Conservation (phyloP, 1,140 invertebrate genomes). For the Zaprionus gabonicus region DNA sequence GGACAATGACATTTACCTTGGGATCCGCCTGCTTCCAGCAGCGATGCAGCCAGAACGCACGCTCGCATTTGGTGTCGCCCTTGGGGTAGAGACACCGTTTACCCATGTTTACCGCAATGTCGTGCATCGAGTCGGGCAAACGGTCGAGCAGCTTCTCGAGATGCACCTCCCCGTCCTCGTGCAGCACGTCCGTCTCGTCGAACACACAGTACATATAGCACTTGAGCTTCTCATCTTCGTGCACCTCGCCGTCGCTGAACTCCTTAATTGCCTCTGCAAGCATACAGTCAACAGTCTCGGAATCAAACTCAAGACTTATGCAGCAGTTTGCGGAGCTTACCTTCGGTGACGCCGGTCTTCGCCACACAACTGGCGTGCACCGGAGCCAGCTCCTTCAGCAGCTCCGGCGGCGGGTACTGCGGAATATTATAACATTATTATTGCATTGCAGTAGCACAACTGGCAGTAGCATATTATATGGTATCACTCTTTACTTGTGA, state of each 20-base stretch:
- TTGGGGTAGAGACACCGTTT: conserved; percentile 65
- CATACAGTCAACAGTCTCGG: background rate
- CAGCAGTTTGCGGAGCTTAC: conserved; percentile 36
- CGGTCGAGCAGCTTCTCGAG: conserved; percentile 61
- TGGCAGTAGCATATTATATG: background rate
- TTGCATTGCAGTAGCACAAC: background rate
- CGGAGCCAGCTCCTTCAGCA: conserved; percentile 52
- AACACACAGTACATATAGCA: conserved; percentile 76
- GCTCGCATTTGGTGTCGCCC: conserved; percentile 68
- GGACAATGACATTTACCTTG: conserved; percentile 47
- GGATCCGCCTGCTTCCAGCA: conserved; percentile 72
- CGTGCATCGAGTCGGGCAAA: conserved; percentile 64
- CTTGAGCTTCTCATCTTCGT: conserved; percentile 68
- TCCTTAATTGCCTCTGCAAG: conserved; percentile 70
- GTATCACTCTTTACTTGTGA: background rate
- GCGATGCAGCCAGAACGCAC: conserved; percentile 72
- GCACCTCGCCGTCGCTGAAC: conserved; percentile 71
- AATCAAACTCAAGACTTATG: conserved; percentile 18
- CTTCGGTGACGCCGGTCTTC: conserved; percentile 65
- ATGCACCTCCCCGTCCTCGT: conserved; percentile 69
- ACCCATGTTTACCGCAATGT: conserved; percentile 69
- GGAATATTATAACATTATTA: background rate
- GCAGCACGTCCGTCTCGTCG: conserved; percentile 61
- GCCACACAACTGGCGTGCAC: conserved; percentile 57
- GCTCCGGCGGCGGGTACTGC: conserved; percentile 65